Percentiles rank a stretch among this genome's conserved stretches.
Conservation (phyloP, 2,888 invertebrate genomes). For the Nymphalis urticae region DNA sequence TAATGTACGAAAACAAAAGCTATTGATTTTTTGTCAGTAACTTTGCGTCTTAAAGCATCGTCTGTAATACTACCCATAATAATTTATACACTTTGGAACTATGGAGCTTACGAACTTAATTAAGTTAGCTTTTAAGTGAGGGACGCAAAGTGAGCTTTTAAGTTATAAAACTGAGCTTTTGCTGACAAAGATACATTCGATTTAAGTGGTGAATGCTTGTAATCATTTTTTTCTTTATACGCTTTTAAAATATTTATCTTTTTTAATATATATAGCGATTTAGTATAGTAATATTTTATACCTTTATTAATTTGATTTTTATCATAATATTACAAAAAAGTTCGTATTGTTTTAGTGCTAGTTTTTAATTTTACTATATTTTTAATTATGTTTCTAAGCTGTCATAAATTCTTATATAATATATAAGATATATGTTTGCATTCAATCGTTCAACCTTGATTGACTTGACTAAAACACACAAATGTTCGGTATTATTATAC, state of each 20-base stretch:
- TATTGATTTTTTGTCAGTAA: constrained; percentile 14
- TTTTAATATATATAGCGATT: neutral
- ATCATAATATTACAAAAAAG: neutral
- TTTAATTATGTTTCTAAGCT: too few species aligned
- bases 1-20: neutral
- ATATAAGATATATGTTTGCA: neutral
- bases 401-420: too few species aligned
- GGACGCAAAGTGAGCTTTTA: constrained; percentile 30
- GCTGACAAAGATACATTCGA: constrained; percentile 31
- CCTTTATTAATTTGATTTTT: neutral
- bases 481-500: too few species aligned
- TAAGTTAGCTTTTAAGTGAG: constrained; percentile 31
- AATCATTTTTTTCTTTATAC: neutral
- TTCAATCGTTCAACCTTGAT: neutral
- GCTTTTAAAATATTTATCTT: neutral
- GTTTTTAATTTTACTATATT: too few species aligned
- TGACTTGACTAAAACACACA: too few species aligned
- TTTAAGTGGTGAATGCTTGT: constrained; percentile 21
- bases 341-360: too few species aligned
- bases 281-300: too few species aligned
- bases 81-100: constrained; percentile 44
- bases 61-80: constrained; percentile 41
- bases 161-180: constrained; percentile 28
- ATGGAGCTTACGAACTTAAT: constrained; percentile 37
- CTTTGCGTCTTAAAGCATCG: constrained; percentile 13